Conservation (phyloP, 1,140 invertebrate species). For the Drosophila mauritiana region DNA sequence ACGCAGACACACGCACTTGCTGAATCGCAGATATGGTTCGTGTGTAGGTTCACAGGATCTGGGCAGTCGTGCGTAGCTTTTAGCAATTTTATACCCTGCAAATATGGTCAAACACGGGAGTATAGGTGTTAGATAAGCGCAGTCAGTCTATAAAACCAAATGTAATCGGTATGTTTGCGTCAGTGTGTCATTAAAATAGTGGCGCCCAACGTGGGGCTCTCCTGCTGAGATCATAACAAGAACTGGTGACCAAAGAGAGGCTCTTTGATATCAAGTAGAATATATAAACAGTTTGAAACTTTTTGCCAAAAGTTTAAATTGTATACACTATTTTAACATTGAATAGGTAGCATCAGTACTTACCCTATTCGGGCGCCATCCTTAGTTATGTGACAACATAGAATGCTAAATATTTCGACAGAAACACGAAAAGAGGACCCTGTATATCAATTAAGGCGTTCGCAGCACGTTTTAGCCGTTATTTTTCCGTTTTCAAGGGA, state of each 20-base stretch:
- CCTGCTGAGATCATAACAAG: background rate
- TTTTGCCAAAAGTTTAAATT: background rate
- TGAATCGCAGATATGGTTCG: conserved; percentile 13
- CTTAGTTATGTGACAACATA: conserved; percentile 54
- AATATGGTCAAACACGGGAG: conserved; percentile 1
- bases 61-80: conserved; percentile 51
- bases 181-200: background rate
- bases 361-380: background rate
- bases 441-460: conserved; percentile 70
- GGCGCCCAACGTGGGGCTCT: background rate
- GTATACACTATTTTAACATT: no score
- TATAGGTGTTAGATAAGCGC: background rate
- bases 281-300: background rate
- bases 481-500: conserved; percentile 35
- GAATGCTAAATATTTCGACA: conserved; percentile 40
- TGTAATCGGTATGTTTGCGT: no score
- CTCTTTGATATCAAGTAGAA: no score
- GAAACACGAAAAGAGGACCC: conserved; percentile 26
- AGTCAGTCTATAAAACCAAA: no score
- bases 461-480: conserved; percentile 60
- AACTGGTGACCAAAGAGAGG: no score
- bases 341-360: conserved; percentile 4
- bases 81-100: conserved; percentile 41
- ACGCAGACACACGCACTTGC: conserved; percentile 15
- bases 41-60: conserved; percentile 13